Percentiles rank a stretch among this genome's conserved stretches.
These are phyloP conservation scores for Clivina fossor DNA, from an alignment of 2,888 invertebrate genomes.

Conservation along the genomic window DNA sequence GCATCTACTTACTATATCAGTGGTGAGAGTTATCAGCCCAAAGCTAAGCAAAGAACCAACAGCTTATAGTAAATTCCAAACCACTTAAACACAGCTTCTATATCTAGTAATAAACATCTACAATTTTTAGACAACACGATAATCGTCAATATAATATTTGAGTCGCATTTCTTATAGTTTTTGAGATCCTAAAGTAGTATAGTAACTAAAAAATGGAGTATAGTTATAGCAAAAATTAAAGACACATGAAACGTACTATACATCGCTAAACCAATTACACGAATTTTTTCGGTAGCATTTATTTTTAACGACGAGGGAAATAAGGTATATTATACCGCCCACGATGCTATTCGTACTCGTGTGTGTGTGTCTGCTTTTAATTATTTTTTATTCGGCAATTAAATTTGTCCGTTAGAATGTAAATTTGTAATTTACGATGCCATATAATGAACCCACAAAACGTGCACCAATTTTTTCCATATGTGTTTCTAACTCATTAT, in stretches of 20 bases:
- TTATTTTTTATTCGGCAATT: constrained; percentile 17
- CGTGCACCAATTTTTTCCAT: background rate
- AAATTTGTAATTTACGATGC: background rate
- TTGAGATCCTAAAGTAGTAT: no score
- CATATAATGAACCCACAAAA: constrained; percentile 3
- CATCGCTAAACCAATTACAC: constrained; percentile 14
- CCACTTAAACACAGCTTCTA: no score
- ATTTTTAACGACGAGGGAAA: background rate
- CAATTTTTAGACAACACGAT: no score
- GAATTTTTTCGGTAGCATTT: background rate
- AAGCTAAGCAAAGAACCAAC: no score
- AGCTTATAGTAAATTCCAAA: no score
- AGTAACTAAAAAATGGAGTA: no score
- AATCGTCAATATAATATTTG: background rate
- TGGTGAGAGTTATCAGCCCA: no score
- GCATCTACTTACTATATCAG: no score
- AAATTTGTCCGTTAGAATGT: constrained; percentile 7
- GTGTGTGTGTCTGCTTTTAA: constrained; percentile 10
- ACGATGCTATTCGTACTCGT: background rate
- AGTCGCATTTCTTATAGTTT: no score
- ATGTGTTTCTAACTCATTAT: no score
- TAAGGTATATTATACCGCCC: constrained; percentile 10
- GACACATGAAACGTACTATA: background rate
- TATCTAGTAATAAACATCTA: no score
- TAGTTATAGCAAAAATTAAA: background rate